Percentiles rank a stretch among this genome's conserved stretches.
Conservation (phyloP, 2,797 vertebrate genomes). For the Takifugu ocellatus region DNA sequence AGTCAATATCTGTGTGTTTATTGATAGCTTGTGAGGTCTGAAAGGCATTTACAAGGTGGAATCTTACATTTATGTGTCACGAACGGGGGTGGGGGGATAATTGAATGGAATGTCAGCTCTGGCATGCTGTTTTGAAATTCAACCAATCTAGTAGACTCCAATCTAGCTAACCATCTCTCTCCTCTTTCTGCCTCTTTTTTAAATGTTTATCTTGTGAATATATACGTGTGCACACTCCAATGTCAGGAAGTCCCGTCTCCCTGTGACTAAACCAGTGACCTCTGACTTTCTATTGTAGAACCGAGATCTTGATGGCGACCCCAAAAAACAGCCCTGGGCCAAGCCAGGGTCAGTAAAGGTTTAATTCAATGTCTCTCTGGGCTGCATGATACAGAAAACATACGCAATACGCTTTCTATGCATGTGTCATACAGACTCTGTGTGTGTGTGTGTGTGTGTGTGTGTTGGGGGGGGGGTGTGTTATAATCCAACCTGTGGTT, state of each 20-base stretch:
- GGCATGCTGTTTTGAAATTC: conserved; percentile 61
- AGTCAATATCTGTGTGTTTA: conserved; percentile 24
- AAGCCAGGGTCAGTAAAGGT: conserved; percentile 84
- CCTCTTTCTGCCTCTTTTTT: conserved; percentile 16
- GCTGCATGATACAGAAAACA: no score
- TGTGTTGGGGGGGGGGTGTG: no score
- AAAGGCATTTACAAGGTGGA: conserved; percentile 28
- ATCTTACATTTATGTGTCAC: conserved; percentile 21
- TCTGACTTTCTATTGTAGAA: conserved; percentile 71
- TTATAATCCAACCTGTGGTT: no score
- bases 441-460: no score
- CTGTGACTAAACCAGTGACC: conserved; percentile 30
- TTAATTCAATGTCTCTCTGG: neutral
- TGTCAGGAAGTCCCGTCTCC: conserved; percentile 20
- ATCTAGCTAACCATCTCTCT: conserved; percentile 1
- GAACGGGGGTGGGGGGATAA: neutral
- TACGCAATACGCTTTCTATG: no score
- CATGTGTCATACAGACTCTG: no score
- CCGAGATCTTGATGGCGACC: conserved; percentile 76
- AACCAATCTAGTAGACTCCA: conserved; percentile 50
- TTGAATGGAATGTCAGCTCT: conserved; percentile 21
- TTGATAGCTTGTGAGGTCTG: conserved; percentile 10
- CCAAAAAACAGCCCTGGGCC: conserved; percentile 82
- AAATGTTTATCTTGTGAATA: conserved; percentile 16
- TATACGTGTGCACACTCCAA: conserved; percentile 31